Evolutionary conservation across 2,888 invertebrate genomes (phyloP), one percentile per base, ranked within the genome.

Genomic region (Lasioglossum lativentre): DNA sequence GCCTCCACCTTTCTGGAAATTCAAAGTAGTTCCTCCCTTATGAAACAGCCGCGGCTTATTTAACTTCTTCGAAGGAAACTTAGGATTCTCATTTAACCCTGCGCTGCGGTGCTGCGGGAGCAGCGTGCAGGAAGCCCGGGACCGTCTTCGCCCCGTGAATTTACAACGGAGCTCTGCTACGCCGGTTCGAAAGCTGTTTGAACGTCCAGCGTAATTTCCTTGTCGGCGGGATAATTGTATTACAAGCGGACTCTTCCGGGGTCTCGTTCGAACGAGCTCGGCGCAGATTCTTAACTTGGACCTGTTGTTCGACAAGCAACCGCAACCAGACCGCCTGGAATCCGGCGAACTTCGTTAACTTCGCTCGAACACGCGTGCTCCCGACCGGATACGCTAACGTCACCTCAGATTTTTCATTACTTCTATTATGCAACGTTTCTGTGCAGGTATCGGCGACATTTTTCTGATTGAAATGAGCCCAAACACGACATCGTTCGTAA

Each of bases 51-150:
- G 30, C 42, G 16, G 71, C 66, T 34, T 66, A 66, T 66, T 66
- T 34, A 66, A 66, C 66, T 66, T 66, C 30, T n/a, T 19, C 66
- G 66, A 66, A 66, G 19, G 66, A 66, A 66, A 66, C 66, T 66
- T 66, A 34, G 66, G 34, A 66, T 66, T 66, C 66, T 66, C 30
- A 66, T 66, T 66, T 66, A 66, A 66, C 16, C 66, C 30, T 34
- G 3, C 34, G 34, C 34, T 66, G 19, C 34, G 66, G 66, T 66
- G 34, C 66, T 34, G 19, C 66, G n/a, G n/a, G n/a, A 16, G 14
- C 59, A 27, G 14, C 59, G 59, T 27, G 23, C 27, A 27, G 14
- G 59, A 59, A 27, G 5, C 59, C 8, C 16, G 27, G 4, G 59
- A 59, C 59, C 27, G 59, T 59, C 59, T 30, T 27, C 59, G 4